Base-by-base conservation (phyloP, 2,113 vertebrate species). In the Vimba vimba region DNA sequence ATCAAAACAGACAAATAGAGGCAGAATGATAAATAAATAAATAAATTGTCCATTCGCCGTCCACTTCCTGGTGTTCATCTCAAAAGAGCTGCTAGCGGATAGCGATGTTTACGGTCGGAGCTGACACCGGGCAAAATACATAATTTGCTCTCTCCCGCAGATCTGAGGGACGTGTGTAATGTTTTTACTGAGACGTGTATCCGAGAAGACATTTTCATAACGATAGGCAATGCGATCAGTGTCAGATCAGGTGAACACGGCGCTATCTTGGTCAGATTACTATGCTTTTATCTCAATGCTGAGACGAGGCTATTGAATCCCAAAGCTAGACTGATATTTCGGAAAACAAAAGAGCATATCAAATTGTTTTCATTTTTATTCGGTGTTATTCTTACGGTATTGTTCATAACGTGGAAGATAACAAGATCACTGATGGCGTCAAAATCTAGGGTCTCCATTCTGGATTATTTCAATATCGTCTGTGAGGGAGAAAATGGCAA, bases 391-490 rank as follows among this genome's bases (percentile, higher is more conserved):
- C 15, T 50, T 25, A 60, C 62, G 6, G 39, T 64, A 23, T 79
- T 36, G 25, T 85, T 87, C 83, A 76, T 76, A 86, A 50, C 21
- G 30, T 43, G 33, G 66, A 83, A 60, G 73, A 83, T 79, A 82
- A 84, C 45, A 89, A 81, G 76, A 83, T 91, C 89, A 89, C 90
- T 82, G 89, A 96, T 96, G 95, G 95, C 95, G 94, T 95, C 95
- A 82, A 91, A 92, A 88, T 91, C 94, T 50, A 94, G 94, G 92
- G 95, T 96, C 60, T 96, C 95, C 79, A 96, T 96, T 62, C 90
- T 96, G 93, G 95, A 96, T 92, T 96, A 96, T 91, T 96, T 96
- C 88, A 94, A 95, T 85, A 95, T 96, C 89, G 95, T 96, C 82
- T 96, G 95, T 76, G 95, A 96, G 86, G 95, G 95, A 3, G 95